A percentile compares a stretch with the other conserved stretches of the same genome.
phyloP scores from a whole-genome alignment of 2,797 vertebrate species.

The Danio albolineatus region DNA sequence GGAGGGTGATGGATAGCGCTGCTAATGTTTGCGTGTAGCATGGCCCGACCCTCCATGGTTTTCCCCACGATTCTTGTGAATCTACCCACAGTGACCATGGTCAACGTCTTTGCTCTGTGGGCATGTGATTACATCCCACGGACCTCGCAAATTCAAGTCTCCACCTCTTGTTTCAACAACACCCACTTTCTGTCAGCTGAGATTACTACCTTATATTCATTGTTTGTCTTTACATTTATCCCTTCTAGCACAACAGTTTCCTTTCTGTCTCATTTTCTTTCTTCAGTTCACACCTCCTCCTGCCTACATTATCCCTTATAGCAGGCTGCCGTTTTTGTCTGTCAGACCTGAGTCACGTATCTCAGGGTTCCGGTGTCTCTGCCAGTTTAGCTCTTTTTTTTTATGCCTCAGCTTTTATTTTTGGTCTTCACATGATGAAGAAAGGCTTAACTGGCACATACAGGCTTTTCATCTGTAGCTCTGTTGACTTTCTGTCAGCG shows the following conservation, averaged over 20 bases:
- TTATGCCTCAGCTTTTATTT: slow-evolving; percentile 48
- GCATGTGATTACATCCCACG: slow-evolving; percentile 37
- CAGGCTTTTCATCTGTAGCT: slow-evolving; percentile 10
- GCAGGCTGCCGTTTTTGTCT: slow-evolving; percentile 28
- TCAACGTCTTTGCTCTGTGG: slow-evolving; percentile 37
- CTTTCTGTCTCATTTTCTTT: slow-evolving; percentile 26
- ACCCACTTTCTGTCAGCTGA: slow-evolving; percentile 24
- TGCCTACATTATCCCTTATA: slow-evolving; percentile 42
- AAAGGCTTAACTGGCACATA: neutral
- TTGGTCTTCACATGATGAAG: slow-evolving; percentile 28
- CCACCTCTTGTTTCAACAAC: slow-evolving; percentile 27
- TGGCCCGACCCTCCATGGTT: slow-evolving; percentile 8
- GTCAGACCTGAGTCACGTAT: slow-evolving; percentile 45
- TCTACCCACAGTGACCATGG: slow-evolving; percentile 41
- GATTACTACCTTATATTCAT: slow-evolving; percentile 30
- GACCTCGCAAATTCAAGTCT: neutral
- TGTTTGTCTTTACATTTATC: slow-evolving; percentile 36
- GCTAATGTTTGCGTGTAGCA: slow-evolving; percentile 51
- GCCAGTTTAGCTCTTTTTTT: slow-evolving; percentile 43
- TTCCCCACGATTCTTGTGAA: slow-evolving; percentile 31
- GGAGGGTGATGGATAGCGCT: slow-evolving; percentile 56
- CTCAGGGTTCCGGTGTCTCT: slow-evolving; percentile 25
- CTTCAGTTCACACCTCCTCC: slow-evolving; percentile 36
- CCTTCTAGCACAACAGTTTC: slow-evolving; percentile 32
- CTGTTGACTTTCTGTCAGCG: neutral